Evolutionary conservation across 2,888 invertebrate species (phyloP), one percentile per base, ranked within the genome.

Genomic region (Neoitamus cyanurus): DNA sequence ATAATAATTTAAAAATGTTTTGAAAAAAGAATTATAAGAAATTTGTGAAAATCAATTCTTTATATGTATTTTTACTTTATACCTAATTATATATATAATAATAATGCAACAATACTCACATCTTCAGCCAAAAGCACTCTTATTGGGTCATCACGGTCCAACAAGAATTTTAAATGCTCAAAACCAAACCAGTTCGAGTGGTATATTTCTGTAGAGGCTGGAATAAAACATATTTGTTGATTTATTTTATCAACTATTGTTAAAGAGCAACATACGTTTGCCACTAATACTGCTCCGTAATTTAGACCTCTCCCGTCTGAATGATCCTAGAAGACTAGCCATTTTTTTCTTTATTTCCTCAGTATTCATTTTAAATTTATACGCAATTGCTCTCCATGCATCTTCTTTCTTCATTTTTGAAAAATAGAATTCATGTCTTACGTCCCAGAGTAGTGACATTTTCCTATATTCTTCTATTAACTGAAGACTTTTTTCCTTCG

Each of bases 381-480:
- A 3, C 5, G 73, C 73, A n/a, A 73, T 73, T 15, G 9, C 9
- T 20, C 5, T 31, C 73, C 73, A 73, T 9, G 34, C 73, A 0
- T 73, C 36, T 20, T 73, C 34, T 36, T 73, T 73, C 6, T 36
- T 36, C 36, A 5, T 7, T 36, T 73, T 73, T 11, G 31, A 36
- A 36, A 36, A 36, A 20, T 73, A 73, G 9, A 4, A 20, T 15
- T 20, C 31, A 34, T 73, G 73, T 5, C 9, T 15, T 36, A 20
- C 3, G 20, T 73, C 36, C 73, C 73, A 73, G 6, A 73, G 36
- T 9, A 73, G 2, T n/a, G 34, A n/a, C 4, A 1, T 73, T 36
- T 73, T 73, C 11, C 11, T 34, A 73, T 73, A 73, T 36, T 73
- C 73, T 11, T 73, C 73, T 20, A 73, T 73, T n/a, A 73, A 11